These are phyloP conservation scores for Erethizon dorsatum DNA, from an alignment of 2,797 vertebrate genomes.

Conservation along the genomic window DNA sequence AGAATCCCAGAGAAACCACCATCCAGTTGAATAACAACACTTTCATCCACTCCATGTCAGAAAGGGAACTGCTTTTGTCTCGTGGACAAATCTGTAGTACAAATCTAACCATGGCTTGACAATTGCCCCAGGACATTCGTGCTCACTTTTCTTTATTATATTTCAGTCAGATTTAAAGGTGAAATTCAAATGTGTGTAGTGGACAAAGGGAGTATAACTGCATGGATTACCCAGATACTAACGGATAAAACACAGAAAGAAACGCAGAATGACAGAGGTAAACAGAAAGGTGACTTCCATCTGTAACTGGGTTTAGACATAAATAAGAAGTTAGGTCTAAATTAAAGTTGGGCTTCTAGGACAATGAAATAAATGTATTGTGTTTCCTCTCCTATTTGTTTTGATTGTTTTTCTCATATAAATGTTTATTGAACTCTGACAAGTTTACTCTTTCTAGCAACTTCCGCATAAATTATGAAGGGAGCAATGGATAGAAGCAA, in stretches of 20 bases:
- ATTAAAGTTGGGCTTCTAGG: neutral
- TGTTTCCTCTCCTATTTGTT: slow-evolving; percentile 15
- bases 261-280: neutral
- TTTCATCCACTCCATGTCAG: neutral
- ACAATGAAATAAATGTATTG: neutral
- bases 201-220: neutral
- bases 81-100: neutral
- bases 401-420: slow-evolving; percentile 15
- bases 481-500: neutral
- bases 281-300: neutral
- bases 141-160: neutral
- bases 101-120: neutral
- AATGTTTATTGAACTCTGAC: neutral
- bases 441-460: neutral
- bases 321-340: neutral
- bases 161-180: slow-evolving; percentile 9
- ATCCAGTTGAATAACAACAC: neutral
- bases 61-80: neutral
- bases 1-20: neutral
- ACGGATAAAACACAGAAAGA: neutral
- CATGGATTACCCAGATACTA: neutral
- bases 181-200: neutral
- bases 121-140: neutral
- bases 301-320: neutral
- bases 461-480: neutral